phyloP scores from a whole-genome alignment of 2,113 vertebrate species.

The Helogale parvula region DNA sequence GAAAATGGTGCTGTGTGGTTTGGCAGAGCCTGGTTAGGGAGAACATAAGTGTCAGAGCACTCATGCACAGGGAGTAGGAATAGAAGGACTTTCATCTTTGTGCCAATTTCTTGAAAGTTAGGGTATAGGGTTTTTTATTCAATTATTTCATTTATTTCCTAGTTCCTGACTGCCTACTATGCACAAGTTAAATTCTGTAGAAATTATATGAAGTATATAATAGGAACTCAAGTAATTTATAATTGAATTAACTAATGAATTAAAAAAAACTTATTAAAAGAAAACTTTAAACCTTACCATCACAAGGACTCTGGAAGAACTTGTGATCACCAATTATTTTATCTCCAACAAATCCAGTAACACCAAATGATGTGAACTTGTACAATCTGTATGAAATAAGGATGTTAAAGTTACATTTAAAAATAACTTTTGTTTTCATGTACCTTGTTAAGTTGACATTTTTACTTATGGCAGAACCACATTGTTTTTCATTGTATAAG shows the following conservation, averaged over 20 bases:
- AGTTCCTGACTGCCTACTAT: neutral
- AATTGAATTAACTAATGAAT: neutral
- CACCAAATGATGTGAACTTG: neutral
- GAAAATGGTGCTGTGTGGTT: neutral
- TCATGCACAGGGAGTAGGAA: neutral
- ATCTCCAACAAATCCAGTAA: neutral
- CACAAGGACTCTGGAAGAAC: neutral
- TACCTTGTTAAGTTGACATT: neutral
- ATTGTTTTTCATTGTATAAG: neutral
- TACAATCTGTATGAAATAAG: neutral
- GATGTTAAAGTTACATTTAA: neutral
- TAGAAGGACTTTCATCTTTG: neutral
- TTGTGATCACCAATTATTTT: neutral
- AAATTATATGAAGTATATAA: neutral
- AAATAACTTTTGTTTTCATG: neutral
- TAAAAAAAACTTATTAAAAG: neutral
- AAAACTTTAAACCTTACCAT: neutral
- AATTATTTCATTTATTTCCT: neutral
- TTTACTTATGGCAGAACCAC: neutral
- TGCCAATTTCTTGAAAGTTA: neutral
- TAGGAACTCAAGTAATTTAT: neutral
- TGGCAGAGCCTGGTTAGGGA: neutral
- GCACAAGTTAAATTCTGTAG: slow-evolving; percentile 2
- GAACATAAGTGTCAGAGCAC: neutral
- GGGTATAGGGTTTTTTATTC: neutral